Evolutionary conservation across 92 coral and sea anemone genomes (phyloP).

Genomic region (Siderastrea radians): DNA sequence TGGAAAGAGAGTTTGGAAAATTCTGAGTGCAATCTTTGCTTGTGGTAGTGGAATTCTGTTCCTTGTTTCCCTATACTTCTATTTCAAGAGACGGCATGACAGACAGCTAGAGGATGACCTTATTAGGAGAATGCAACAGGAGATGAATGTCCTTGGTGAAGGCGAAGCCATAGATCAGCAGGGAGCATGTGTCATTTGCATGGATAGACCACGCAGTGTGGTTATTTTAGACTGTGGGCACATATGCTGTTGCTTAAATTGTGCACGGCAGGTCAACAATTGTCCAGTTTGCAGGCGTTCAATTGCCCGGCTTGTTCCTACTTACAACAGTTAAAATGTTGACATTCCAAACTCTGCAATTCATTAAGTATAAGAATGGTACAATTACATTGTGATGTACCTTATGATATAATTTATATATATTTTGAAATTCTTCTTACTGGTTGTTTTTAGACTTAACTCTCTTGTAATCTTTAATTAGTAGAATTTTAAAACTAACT

Average conservation of each 20-base stretch:
- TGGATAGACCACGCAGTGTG: slow-evolving; percentile 92
- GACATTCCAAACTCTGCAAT: neutral
- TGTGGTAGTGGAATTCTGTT: slow-evolving; percentile 85
- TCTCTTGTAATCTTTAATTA: too few relatives aligned
- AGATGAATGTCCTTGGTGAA: slow-evolving; percentile 26
- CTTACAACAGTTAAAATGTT: slow-evolving; percentile 65
- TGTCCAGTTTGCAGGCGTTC: slow-evolving; percentile 92
- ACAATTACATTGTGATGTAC: neutral
- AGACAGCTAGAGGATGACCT: slow-evolving; percentile 53
- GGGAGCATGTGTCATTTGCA: slow-evolving; percentile 90
- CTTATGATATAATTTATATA: too few relatives aligned
- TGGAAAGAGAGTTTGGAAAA: slow-evolving; percentile 78
- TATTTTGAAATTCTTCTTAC: too few relatives aligned
- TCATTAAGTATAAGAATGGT: too few relatives aligned
- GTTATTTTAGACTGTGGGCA: slow-evolving; percentile 98
- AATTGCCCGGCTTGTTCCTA: slow-evolving; percentile 88
- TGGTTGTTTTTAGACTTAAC: too few relatives aligned
- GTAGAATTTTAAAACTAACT: too few relatives aligned
- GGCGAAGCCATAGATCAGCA: slow-evolving; percentile 41
- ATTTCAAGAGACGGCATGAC: slow-evolving; percentile 78
- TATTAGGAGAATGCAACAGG: slow-evolving; percentile 60
- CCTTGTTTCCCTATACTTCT: slow-evolving; percentile 75
- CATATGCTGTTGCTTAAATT: slow-evolving; percentile 86
- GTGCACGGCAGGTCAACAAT: slow-evolving; percentile 80
- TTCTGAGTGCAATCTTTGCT: slow-evolving; percentile 81